Evolutionary conservation across 2,113 vertebrate genomes (phyloP).

Genomic region (Percopsis transmontana): DNA sequence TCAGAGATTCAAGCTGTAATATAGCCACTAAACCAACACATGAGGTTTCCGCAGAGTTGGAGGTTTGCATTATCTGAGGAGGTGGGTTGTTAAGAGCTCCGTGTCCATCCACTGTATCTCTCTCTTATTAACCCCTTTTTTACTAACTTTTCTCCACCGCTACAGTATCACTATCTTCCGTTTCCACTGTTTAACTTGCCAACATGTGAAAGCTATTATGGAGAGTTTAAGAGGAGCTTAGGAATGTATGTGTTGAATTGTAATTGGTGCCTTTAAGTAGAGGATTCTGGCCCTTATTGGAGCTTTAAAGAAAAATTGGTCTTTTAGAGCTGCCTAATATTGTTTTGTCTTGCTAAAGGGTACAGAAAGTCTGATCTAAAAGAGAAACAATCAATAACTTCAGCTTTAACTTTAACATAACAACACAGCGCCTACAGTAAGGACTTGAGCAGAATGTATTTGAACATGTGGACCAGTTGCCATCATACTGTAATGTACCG

Average conservation of each 20-base stretch:
- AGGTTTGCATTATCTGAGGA: slow-evolving; percentile 38
- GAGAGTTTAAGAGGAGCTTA: slow-evolving; percentile 62
- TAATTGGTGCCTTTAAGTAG: slow-evolving; percentile 72
- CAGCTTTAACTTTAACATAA: not conserved
- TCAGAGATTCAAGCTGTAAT: slow-evolving; percentile 42
- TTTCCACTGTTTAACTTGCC: slow-evolving; percentile 52
- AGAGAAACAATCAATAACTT: slow-evolving; percentile 18
- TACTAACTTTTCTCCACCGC: slow-evolving; percentile 30
- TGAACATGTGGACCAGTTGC: not conserved
- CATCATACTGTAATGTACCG: slow-evolving; percentile 1
- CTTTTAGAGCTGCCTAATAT: slow-evolving; percentile 70
- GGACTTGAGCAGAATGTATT: too few relatives aligned
- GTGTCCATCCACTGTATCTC: not conserved
- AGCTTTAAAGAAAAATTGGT: slow-evolving; percentile 73
- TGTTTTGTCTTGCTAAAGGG: slow-evolving; percentile 61
- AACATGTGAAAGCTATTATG: slow-evolving; percentile 80
- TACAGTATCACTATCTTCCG: slow-evolving; percentile 22
- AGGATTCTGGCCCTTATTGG: slow-evolving; percentile 66
- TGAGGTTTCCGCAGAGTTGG: slow-evolving; percentile 20
- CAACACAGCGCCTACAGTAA: too few relatives aligned
- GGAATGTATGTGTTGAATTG: slow-evolving; percentile 79
- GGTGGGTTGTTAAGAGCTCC: slow-evolving; percentile 33
- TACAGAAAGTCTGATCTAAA: slow-evolving; percentile 32
- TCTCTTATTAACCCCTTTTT: slow-evolving; percentile 23
- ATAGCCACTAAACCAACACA: slow-evolving; percentile 36